A percentile compares a stretch with the other conserved stretches of the same genome.
Conservation (phyloP, 2,888 invertebrate genomes). For the Hartigia nigra region DNA sequence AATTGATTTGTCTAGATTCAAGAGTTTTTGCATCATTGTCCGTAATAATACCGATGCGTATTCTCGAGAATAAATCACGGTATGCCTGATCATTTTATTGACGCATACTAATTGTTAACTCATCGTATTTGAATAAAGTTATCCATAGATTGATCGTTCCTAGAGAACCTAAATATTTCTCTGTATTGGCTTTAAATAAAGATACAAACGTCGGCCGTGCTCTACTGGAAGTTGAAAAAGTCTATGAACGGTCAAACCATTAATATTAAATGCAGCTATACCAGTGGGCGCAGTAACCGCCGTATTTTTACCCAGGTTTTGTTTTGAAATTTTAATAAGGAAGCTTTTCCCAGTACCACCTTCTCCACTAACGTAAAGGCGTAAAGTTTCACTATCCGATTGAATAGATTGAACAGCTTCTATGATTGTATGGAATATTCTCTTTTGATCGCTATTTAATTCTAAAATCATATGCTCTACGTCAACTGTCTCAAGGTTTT, state of each 20-base stretch:
- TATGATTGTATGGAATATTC: too few species aligned
- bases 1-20: constrained; percentile 20
- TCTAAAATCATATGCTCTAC: too few species aligned
- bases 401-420: too few species aligned
- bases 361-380: too few species aligned
- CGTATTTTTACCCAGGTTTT: constrained; percentile 30
- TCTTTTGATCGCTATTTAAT: too few species aligned
- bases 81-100: constrained; percentile 30
- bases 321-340: too few species aligned
- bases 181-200: constrained; percentile 27
- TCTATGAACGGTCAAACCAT: constrained; percentile 47
- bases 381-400: too few species aligned
- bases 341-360: not conserved
- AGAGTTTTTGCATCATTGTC: constrained; percentile 14
- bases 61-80: constrained; percentile 25
- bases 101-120: constrained; percentile 39
- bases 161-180: constrained; percentile 34
- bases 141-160: constrained; percentile 38
- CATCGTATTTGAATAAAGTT: constrained; percentile 40
- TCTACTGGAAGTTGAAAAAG: constrained; percentile 44
- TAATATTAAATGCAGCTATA: constrained; percentile 49
- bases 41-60: constrained; percentile 18
- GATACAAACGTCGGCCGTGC: constrained; percentile 39
- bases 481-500: too few species aligned
- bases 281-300: constrained; percentile 43